A percentile compares a stretch with the other conserved stretches of the same genome.
Evolutionary conservation across 2,113 vertebrate genomes (phyloP).

Genomic region (Coracopsis vasa): DNA sequence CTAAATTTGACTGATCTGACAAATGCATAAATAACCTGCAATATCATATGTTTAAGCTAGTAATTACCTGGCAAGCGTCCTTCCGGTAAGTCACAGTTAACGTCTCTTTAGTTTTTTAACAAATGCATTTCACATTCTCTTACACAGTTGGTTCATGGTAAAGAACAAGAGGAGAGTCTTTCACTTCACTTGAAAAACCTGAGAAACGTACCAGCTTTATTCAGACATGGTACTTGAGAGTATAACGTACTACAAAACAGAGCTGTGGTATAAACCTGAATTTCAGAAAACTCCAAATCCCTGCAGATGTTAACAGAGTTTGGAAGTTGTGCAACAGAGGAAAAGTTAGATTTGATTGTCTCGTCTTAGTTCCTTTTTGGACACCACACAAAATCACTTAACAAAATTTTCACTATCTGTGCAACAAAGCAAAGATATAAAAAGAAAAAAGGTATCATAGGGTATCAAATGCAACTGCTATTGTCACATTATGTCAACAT

Average conservation of each 20-base stretch:
- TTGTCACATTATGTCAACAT: background rate
- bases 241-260: background rate
- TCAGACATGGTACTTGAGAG: background rate
- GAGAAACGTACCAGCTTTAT: background rate
- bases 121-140: background rate
- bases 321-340: background rate
- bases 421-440: background rate
- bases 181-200: constrained; percentile 4
- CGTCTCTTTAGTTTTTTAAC: background rate
- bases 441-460: background rate
- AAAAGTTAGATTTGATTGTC: background rate
- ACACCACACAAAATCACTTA: background rate
- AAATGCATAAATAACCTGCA: background rate
- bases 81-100: background rate
- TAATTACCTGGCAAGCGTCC: background rate
- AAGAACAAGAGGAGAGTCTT: background rate
- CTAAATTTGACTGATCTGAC: background rate
- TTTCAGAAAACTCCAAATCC: background rate
- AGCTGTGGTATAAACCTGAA: background rate
- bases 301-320: background rate
- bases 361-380: background rate
- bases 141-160: background rate
- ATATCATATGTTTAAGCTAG: background rate
- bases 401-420: background rate
- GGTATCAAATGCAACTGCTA: background rate